Evolutionary conservation across 2,888 invertebrate species (phyloP), one percentile per base, ranked within the genome.

Genomic region (Ormyrus thymus): DNA sequence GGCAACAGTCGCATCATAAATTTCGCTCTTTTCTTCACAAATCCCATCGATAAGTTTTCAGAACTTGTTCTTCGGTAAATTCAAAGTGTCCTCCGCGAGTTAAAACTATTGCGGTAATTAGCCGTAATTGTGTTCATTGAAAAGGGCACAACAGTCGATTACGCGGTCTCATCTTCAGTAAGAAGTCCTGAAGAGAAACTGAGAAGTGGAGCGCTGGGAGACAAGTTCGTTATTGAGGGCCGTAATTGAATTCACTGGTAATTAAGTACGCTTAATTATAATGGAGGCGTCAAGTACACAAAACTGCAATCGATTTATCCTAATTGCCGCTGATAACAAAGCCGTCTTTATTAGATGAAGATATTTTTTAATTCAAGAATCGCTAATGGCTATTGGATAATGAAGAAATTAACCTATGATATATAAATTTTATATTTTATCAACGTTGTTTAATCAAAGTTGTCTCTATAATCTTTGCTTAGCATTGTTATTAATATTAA

Each of bases 161-260:
- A 29, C 29, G 11, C 10, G 55, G 15, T 62, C 45, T 61, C 62
- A 46, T 68, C 53, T 15, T 75, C 13, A 29, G 50, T 65, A 55
- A 55, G 43, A 55, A 73, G 10, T 13, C 1, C 55, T 58, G 9
- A 53, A 66, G 13, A 59, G 66, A 73, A 55, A 7, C 46, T 29
- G 72, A 56, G 69, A 76, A 68, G 51, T 46, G 13, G 43, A 53
- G 61, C 55, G 53, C 29, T 48, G 66, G 50, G 68, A 78, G 78
- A 78, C 73, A 73, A 69, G 10, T 78, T 70, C 68, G 56, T 59
- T 72, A 69, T 62, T 46, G 68, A 72, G 55, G 56, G 61, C 50
- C 15, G 61, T 66, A 71, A 76, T 79, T 66, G 53, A 65, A 71
- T 79, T 61, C 56, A 59, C 13, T 13, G 56, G 48, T 43, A 66